Evolutionary conservation across 2,797 vertebrate genomes (phyloP), one percentile per base, ranked within the genome.

Genomic region (Acanthurus leucopareius): DNA sequence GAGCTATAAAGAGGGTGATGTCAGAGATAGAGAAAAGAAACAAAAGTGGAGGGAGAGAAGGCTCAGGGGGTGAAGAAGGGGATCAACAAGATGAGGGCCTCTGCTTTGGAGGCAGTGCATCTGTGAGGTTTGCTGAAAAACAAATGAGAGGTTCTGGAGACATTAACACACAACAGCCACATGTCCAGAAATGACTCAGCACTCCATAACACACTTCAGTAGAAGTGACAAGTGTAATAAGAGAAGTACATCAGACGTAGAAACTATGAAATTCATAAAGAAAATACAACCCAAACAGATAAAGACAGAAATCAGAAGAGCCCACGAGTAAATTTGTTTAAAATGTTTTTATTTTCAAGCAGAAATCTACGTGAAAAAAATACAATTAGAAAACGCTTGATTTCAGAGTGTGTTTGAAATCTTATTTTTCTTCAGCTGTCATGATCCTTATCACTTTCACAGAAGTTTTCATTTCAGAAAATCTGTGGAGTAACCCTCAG

Each of bases 1-100:
- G 59, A 65, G 67, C 71, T 71, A 64, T 28, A 69, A 60, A 80
- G 58, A 74, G 22, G 44, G 11, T 32, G 65, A 73, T 73, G 73
- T 75, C 60, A 79, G 58, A 59, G 59, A 69, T 32, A 47, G 42
- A 80, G 40, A 49, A 25, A 63, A 66, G 16, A 45, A 10, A 47
- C 48, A 69, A 22, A 48, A 28, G 5, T 25, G 60, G n/a, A 32
- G 56, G 32, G 20, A 53, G 22, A 71, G 61, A 44, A 25, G 20
- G 42, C 14, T 42, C 17, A 45, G 49, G 7, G 16, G 49, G 4
- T 3, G 16, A 49, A 51, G 63, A 2, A 9, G 42, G 22, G 67
- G 63, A 75, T 60, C 53, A 74, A 86, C 54, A 62, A 66, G 28
- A 61, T 0, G 2, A 58, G 22, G 40, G 44, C n/a, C 45, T 73